Evolutionary conservation across 2,888 invertebrate species (phyloP), one percentile per base, ranked within the genome.

Genomic region (Drosophila incognita): DNA sequence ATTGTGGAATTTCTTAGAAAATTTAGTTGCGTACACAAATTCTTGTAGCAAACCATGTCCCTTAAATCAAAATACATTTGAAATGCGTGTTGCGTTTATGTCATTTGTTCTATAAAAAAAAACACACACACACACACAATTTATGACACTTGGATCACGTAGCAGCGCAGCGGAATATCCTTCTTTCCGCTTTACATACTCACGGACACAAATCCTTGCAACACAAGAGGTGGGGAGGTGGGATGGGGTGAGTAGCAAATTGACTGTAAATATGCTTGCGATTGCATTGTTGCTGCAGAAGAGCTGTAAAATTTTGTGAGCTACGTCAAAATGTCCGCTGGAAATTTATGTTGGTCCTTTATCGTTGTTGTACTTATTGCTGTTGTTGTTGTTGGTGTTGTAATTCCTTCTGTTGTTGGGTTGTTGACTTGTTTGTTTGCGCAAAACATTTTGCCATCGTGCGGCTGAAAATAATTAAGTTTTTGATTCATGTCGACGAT

Each of bases 211-310:
- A 58, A 67, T 59, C 46, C 69, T 68, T 72, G 64, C 18, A 38
- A 1, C 7, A 8, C 2, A 35, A 8, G 13, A n/a, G 13, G 0
- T 31, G 58, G 10, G 36, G 27, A 0, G 3, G 29, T 27, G 46
- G 54, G n/a, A 0, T 1, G 54, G n/a, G 40, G 51, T 59, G 36
- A 36, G 53, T 64, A 78, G 74, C 86, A 87, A 87, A 87, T 87
- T 87, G 86, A 89, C 81, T 89, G 86, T 87, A 87, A 87, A 87
- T 87, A 89, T 81, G 83, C 73, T 87, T 68, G 74, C 76, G 78
- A 80, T 80, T 72, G 81, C 70, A 79, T 81, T 82, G 79, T 72
- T 83, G 74, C 57, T 69, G 52, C 74, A 35, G 42, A 69, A 68
- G 64, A 64, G 81, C 51, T 85, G 76, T 76, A 67, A 80, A 84